Evolutionary conservation across 2,797 vertebrate genomes (phyloP).

Genomic region (Myoxocephalus aenaeus): DNA sequence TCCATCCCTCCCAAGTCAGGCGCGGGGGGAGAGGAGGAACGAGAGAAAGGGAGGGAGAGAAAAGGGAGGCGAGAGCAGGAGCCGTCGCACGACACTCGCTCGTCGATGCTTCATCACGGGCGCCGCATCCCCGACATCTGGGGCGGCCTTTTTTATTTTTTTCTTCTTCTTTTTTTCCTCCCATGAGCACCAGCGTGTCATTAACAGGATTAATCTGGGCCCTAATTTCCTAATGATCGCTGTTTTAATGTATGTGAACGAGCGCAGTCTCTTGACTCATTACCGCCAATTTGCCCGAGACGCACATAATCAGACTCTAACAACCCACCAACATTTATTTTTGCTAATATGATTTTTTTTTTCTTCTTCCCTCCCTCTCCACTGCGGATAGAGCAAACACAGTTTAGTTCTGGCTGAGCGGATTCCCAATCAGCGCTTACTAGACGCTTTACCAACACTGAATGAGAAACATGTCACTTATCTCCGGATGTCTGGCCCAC

Average conservation of each 20-base stretch:
- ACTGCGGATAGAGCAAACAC: slow-evolving; percentile 95
- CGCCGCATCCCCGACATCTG: slow-evolving; percentile 92
- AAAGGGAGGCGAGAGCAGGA: slow-evolving; percentile 43
- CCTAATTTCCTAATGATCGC: slow-evolving; percentile 99
- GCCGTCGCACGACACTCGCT: slow-evolving; percentile 36
- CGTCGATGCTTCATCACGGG: slow-evolving; percentile 91
- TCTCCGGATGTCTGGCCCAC: slow-evolving; percentile 69
- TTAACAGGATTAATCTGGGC: slow-evolving; percentile 99
- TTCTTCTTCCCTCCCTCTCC: slow-evolving; percentile 46
- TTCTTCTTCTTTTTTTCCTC: slow-evolving; percentile 61
- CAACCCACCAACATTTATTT: slow-evolving; percentile 98
- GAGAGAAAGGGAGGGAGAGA: slow-evolving; percentile 14
- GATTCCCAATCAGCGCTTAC: slow-evolving; percentile 88
- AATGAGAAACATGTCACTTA: slow-evolving; percentile 80
- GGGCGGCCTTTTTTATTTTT: slow-evolving; percentile 88
- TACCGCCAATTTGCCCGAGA: slow-evolving; percentile 99
- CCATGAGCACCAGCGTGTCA: slow-evolving; percentile 97
- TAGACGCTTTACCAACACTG: slow-evolving; percentile 87
- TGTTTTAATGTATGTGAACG: slow-evolving; percentile 99
- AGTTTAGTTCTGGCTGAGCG: slow-evolving; percentile 94
- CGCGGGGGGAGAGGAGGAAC: slow-evolving; percentile 31
- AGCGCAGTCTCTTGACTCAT: slow-evolving; percentile 99
- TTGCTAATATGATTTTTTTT: slow-evolving; percentile 93
- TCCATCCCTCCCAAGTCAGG: slow-evolving; percentile 76
- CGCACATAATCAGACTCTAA: slow-evolving; percentile 96